phyloP scores from a whole-genome alignment of 2,113 vertebrate species.

The Mastomys coucha region DNA sequence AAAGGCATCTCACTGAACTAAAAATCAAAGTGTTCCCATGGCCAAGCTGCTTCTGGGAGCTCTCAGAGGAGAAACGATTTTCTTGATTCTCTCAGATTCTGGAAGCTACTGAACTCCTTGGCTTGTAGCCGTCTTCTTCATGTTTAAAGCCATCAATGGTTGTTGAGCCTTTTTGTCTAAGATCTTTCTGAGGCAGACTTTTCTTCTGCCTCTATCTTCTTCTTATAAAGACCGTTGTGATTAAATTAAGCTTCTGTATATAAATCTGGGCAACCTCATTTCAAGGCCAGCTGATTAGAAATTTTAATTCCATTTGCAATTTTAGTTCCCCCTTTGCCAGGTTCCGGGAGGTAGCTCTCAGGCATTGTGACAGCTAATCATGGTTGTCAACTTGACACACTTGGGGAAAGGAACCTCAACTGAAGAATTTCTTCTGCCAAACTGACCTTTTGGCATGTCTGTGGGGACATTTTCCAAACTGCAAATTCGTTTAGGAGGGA shows the following conservation, averaged over 20 bases:
- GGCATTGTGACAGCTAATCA: neutral
- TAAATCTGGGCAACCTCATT: neutral
- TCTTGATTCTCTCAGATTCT: neutral
- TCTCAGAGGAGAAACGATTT: neutral
- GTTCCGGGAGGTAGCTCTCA: neutral
- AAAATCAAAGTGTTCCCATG: neutral
- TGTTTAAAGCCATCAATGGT: neutral
- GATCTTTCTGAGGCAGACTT: neutral
- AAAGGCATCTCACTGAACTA: neutral
- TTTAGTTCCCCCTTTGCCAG: neutral
- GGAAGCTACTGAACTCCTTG: neutral
- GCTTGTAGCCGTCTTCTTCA: rapidly evolving
- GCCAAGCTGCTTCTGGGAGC: neutral
- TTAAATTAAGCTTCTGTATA: neutral
- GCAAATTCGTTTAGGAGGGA: neutral
- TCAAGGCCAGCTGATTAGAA: neutral
- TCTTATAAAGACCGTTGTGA: neutral
- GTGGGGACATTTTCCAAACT: neutral
- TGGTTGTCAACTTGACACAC: neutral
- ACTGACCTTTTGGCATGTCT: neutral
- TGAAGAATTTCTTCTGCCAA: neutral
- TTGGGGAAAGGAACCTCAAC: neutral
- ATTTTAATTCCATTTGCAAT: neutral
- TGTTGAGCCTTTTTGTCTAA: rapidly evolving
- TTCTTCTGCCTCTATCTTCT: neutral